phyloP scores from a whole-genome alignment of 2,113 vertebrate genomes.

The Lota lota region DNA sequence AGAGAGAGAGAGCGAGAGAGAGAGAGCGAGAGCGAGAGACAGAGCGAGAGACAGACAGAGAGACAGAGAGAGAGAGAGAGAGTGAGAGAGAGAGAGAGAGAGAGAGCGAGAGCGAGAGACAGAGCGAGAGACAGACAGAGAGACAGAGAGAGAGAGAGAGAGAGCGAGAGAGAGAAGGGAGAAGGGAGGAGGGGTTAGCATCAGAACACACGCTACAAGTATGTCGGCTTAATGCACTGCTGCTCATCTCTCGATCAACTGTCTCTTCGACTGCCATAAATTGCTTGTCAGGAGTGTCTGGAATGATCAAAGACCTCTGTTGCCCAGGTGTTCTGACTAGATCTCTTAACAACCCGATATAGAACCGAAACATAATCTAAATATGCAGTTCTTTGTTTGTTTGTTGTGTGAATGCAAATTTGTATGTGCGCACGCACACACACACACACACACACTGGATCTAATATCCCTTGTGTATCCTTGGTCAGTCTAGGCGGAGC shows the following conservation, averaged over 20 bases:
- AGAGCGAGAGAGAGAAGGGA: not conserved
- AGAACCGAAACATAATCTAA: not conserved
- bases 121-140: not conserved
- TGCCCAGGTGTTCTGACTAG: conserved; percentile 7
- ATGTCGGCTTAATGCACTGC: conserved; percentile 3
- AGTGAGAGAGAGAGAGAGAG: not conserved
- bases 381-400: not conserved
- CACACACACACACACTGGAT: conserved; percentile 10
- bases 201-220: not conserved
- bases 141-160: conserved; percentile 1
- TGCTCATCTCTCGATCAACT: not conserved
- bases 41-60: conserved; percentile 1
- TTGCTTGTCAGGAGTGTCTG: not conserved
- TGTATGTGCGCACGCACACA: not conserved
- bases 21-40: too few species aligned
- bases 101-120: conserved; percentile 12
- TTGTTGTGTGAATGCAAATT: not conserved
- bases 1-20: conserved; percentile 11
- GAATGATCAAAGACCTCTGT: conserved; percentile 11
- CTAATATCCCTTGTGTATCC: conserved; percentile 2
- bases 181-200: not conserved
- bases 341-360: not conserved
- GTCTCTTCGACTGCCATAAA: conserved; percentile 3
- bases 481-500: conserved; percentile 12
- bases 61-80: conserved; percentile 10